Conservation (phyloP, 2,797 vertebrate species). For the Apodemus agrarius region DNA sequence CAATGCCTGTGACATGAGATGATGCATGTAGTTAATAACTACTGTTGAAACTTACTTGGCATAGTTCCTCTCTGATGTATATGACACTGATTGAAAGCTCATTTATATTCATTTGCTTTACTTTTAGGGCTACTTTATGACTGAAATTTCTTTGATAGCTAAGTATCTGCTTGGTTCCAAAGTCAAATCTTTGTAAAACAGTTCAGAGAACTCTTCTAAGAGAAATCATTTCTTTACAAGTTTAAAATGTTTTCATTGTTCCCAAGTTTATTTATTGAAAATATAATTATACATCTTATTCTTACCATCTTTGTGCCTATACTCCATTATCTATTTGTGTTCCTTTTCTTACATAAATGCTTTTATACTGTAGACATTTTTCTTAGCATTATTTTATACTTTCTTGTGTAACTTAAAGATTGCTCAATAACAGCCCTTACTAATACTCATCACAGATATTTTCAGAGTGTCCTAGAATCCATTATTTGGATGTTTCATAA, state of each 20-base stretch:
- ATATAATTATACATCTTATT: not conserved
- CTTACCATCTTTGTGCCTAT: not conserved
- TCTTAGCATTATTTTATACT: not conserved
- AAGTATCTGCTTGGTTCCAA: conserved; percentile 15
- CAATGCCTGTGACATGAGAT: not conserved
- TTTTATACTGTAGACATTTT: not conserved
- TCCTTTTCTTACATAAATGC: not conserved
- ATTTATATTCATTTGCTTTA: not conserved
- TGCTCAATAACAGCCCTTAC: not conserved
- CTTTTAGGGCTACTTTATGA: not conserved
- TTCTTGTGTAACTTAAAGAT: not conserved
- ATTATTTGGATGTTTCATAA: not conserved
- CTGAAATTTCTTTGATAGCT: conserved; percentile 32
- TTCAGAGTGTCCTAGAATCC: not conserved
- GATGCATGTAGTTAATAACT: not conserved
- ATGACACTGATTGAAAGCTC: not conserved
- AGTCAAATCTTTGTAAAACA: conserved; percentile 31
- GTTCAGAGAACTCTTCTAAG: not conserved
- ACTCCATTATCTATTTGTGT: not conserved
- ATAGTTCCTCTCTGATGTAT: not conserved
- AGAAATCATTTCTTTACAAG: not conserved
- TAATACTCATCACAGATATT: not conserved
- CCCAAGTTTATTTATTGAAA: conserved; percentile 9
- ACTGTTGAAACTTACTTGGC: conserved; percentile 27
- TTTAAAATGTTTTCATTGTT: conserved; percentile 19